phyloP scores from a whole-genome alignment of 2,888 invertebrate species.

The Prostheceraeus crozeri region DNA sequence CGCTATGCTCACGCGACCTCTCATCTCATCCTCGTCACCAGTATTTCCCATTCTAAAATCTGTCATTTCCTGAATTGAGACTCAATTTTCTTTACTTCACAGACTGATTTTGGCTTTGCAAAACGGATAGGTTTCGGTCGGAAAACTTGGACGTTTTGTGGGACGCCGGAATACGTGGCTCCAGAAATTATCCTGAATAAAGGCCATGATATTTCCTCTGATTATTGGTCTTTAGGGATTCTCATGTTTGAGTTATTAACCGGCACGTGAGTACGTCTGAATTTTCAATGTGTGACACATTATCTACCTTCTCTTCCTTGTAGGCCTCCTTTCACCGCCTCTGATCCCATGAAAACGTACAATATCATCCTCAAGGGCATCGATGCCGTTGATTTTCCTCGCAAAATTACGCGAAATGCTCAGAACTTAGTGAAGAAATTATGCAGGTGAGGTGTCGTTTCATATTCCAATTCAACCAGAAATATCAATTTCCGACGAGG shows the following conservation, averaged over 20 bases:
- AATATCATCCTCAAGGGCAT: slow-evolving; percentile 97
- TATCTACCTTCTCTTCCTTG: slow-evolving; percentile 40
- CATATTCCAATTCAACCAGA: not conserved
- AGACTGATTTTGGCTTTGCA: slow-evolving; percentile 87
- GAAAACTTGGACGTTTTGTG: slow-evolving; percentile 99
- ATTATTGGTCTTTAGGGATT: slow-evolving; percentile 97
- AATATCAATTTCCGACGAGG: too few relatives aligned
- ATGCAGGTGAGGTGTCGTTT: slow-evolving; percentile 63
- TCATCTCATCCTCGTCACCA: too few relatives aligned
- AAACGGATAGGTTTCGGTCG: slow-evolving; percentile 77
- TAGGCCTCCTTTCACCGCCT: slow-evolving; percentile 80
- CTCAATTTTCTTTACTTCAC: too few relatives aligned
- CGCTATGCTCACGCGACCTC: too few relatives aligned
- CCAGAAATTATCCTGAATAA: slow-evolving; percentile 97
- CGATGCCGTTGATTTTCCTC: slow-evolving; percentile 92
- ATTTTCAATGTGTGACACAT: not conserved
- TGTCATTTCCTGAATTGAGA: too few relatives aligned
- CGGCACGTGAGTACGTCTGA: slow-evolving; percentile 60
- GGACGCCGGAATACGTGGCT: slow-evolving; percentile 85
- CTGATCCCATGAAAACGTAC: slow-evolving; percentile 98
- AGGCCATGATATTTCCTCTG: slow-evolving; percentile 82
- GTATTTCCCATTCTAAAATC: too few relatives aligned
- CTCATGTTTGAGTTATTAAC: slow-evolving; percentile 95
- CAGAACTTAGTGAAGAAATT: slow-evolving; percentile 88
- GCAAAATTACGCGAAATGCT: slow-evolving; percentile 84